phyloP scores from a whole-genome alignment of 64 coral and sea anemone species.

The Catalaphyllia jardinei region DNA sequence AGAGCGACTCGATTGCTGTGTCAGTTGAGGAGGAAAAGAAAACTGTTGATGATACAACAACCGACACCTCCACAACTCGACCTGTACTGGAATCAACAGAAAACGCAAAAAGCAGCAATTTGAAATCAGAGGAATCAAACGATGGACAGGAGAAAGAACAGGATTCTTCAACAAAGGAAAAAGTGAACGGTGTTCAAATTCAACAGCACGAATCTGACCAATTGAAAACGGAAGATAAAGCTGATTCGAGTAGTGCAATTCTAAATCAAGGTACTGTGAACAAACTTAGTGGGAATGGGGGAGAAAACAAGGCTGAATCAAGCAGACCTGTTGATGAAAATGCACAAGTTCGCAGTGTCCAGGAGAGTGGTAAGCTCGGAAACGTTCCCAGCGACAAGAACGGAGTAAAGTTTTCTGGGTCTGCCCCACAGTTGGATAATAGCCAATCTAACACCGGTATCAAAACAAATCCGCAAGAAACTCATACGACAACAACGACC shows the following conservation, averaged over 20 bases:
- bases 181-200: constrained; percentile 2
- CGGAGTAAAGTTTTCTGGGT: not conserved
- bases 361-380: not conserved
- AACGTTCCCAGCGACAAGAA: constrained; percentile 22
- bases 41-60: not conserved
- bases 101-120: not conserved
- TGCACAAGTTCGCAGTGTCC: constrained; percentile 29
- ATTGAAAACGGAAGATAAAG: constrained; percentile 1
- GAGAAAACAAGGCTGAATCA: not conserved
- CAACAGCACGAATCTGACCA: constrained; percentile 2
- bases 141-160: not conserved
- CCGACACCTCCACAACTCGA: not conserved
- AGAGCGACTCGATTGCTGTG: not conserved
- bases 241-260: constrained; percentile 24
- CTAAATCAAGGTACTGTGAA: constrained; percentile 10
- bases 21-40: constrained; percentile 6
- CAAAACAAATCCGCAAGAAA: not conserved
- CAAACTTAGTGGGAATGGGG: not conserved
- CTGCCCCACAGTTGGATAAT: not conserved
- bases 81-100: not conserved
- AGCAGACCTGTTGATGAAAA: constrained; percentile 6
- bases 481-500: not conserved
- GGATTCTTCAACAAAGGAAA: constrained; percentile 55
- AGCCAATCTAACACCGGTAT: not conserved
- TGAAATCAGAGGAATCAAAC: not conserved